Percentiles rank a stretch among this genome's conserved stretches.
phyloP scores from a whole-genome alignment of 2,888 invertebrate species.

The Orthosia gracilis region DNA sequence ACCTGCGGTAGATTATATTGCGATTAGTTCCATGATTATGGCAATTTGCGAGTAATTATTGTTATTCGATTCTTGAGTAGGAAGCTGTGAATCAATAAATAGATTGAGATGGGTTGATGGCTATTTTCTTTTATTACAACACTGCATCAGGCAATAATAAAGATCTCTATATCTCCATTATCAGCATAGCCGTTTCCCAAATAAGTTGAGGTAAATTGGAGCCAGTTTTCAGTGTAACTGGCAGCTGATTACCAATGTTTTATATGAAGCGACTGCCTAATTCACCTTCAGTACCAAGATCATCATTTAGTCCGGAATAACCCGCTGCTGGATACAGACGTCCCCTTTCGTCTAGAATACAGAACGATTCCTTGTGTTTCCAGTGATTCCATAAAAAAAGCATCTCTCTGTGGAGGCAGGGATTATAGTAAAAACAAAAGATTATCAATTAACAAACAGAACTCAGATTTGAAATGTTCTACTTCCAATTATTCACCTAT shows the following conservation, averaged over 20 bases:
- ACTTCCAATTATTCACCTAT: slow-evolving; percentile 1
- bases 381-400: neutral
- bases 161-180: neutral
- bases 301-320: too few relatives aligned
- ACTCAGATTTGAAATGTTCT: slow-evolving; percentile 13
- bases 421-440: neutral
- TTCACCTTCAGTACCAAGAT: neutral
- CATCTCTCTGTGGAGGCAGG: neutral
- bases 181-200: too few relatives aligned
- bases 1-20: slow-evolving; percentile 41
- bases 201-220: neutral
- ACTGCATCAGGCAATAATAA: neutral
- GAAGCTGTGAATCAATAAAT: neutral
- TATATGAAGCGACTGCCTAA: neutral
- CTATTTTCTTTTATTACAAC: too few relatives aligned
- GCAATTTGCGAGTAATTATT: slow-evolving; percentile 24
- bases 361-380: too few relatives aligned
- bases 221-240: neutral
- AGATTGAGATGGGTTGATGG: neutral
- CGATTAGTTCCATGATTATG: slow-evolving; percentile 22
- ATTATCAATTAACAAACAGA: slow-evolving; percentile 7
- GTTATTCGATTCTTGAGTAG: neutral
- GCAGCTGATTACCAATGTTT: neutral
- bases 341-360: too few relatives aligned
- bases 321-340: too few relatives aligned